phyloP scores from a whole-genome alignment of 2,888 invertebrate genomes.

The Labia minor region DNA sequence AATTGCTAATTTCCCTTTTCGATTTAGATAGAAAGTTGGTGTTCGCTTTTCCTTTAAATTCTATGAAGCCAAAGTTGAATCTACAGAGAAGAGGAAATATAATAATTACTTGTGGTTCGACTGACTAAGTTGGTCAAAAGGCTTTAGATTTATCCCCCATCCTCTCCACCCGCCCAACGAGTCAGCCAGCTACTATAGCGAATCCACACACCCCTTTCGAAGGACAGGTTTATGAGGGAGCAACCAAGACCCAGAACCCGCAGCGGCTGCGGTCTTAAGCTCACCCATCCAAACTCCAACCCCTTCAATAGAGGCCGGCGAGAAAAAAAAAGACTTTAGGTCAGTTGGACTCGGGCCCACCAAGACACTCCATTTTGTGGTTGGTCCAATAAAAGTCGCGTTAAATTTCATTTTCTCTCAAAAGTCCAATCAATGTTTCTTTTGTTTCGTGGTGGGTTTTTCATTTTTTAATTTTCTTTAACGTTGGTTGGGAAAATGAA shows the following conservation, averaged over 20 bases:
- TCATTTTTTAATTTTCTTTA: neutral
- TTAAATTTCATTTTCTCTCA: slow-evolving; percentile 4
- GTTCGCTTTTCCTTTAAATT: too few relatives aligned
- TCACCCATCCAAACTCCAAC: too few relatives aligned
- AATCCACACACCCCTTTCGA: neutral
- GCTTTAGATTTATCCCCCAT: neutral
- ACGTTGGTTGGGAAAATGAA: too few relatives aligned
- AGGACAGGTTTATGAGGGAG: slow-evolving; percentile 5
- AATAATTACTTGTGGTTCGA: slow-evolving; percentile 2
- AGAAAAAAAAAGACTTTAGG: neutral
- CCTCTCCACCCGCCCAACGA: too few relatives aligned
- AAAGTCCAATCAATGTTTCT: neutral
- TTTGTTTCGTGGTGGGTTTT: neutral
- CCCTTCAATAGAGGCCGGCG: neutral
- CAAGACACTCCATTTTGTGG: neutral
- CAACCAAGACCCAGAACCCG: neutral
- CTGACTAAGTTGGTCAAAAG: slow-evolving; percentile 1
- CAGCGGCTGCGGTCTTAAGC: slow-evolving; percentile 1
- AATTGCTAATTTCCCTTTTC: too few relatives aligned
- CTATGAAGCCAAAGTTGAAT: too few relatives aligned
- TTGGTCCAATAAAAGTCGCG: neutral
- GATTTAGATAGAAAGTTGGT: too few relatives aligned
- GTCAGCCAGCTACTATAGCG: neutral
- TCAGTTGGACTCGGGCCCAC: neutral
- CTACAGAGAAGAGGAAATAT: neutral